Conservation (phyloP, 2,797 vertebrate species). For the Tachyglossus aculeatus region DNA sequence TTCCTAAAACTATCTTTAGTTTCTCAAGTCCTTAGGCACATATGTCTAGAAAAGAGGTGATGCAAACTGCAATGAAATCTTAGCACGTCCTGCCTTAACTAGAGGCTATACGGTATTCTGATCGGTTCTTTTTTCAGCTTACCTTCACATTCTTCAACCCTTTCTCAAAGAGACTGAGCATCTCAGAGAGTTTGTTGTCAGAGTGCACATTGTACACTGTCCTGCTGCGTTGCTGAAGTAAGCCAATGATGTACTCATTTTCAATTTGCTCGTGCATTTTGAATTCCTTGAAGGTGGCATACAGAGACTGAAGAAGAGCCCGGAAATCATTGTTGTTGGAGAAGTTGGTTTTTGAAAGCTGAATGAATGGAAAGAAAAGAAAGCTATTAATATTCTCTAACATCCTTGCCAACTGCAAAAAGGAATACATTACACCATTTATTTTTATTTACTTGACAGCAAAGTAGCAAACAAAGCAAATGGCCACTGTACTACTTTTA, state of each 20-base stretch:
- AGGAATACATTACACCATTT: conserved; percentile 21
- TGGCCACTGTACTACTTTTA: too few species aligned
- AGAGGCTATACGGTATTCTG: background rate
- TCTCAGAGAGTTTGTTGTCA: conserved; percentile 97
- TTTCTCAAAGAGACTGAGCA: conserved; percentile 96
- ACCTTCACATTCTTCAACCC: conserved; percentile 95
- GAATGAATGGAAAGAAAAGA: conserved; percentile 40
- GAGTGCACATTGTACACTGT: conserved; percentile 96
- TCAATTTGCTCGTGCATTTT: conserved; percentile 99
- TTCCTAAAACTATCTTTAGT: too few species aligned
- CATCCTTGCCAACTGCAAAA: background rate
- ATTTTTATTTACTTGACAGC: background rate
- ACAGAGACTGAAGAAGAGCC: conserved; percentile 92
- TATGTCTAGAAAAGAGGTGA: background rate
- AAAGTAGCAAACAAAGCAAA: too few species aligned
- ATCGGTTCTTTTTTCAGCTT: conserved; percentile 27
- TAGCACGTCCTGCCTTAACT: background rate
- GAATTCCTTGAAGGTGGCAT: conserved; percentile 98
- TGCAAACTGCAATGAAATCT: background rate
- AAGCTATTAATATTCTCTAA: conserved; percentile 25
- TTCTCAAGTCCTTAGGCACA: background rate
- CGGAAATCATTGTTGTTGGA: conserved; percentile 98
- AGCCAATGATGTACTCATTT: conserved; percentile 95
- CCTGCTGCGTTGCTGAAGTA: conserved; percentile 92
- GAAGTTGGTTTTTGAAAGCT: conserved; percentile 99